phyloP scores from a whole-genome alignment of 2,888 invertebrate species.

The Apamea anceps region DNA sequence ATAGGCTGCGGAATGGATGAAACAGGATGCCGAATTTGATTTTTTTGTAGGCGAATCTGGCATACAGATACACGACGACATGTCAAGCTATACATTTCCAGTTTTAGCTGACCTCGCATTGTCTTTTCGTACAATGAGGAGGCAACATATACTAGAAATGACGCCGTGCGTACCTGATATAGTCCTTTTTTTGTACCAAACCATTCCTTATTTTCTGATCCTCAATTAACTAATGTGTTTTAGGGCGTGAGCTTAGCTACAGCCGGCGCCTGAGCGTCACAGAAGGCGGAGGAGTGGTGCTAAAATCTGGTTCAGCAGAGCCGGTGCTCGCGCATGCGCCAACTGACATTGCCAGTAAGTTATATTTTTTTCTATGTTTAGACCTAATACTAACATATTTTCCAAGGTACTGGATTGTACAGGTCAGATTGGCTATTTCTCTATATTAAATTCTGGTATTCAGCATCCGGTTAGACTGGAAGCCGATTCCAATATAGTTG shows the following conservation, averaged over 20 bases:
- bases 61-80: too few relatives aligned
- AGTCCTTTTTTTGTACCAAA: neutral
- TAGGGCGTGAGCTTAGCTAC: constrained; percentile 90
- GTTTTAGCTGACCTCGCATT: too few relatives aligned
- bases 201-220: neutral
- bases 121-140: too few relatives aligned
- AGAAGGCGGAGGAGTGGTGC: constrained; percentile 85
- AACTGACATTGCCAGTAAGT: constrained; percentile 87
- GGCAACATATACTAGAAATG: too few relatives aligned
- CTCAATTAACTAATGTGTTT: constrained; percentile 9
- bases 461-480: neutral
- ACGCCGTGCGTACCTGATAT: too few relatives aligned
- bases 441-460: neutral
- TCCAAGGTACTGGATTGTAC: neutral
- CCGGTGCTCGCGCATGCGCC: constrained; percentile 87
- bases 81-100: too few relatives aligned
- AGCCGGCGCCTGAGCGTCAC: constrained; percentile 87
- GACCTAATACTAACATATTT: neutral
- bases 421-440: neutral
- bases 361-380: neutral
- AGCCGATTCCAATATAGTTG: neutral
- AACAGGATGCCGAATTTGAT: neutral
- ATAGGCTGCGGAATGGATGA: neutral
- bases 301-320: constrained; percentile 85
- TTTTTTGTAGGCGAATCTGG: neutral